These are phyloP conservation scores for Rhagoletis zephyria DNA, from an alignment of 1,140 invertebrate genomes.

Conservation along the genomic window DNA sequence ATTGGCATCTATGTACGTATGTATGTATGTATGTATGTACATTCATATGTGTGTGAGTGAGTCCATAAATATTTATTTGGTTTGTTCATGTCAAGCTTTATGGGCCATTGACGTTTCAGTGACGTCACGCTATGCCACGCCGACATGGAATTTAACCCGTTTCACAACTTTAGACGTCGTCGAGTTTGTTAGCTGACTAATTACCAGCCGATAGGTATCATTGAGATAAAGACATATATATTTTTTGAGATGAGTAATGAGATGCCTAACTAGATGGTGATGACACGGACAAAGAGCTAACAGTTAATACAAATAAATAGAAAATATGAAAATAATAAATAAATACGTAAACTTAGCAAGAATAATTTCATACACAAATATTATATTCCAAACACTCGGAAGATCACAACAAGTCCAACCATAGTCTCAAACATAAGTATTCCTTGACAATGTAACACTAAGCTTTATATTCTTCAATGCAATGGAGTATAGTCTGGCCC, in stretches of 20 bases:
- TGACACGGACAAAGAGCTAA: neutral
- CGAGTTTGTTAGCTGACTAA: neutral
- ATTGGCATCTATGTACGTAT: neutral
- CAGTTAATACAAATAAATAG: too few species aligned
- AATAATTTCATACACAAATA: too few species aligned
- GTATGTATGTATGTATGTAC: neutral
- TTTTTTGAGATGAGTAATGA: neutral
- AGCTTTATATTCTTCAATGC: too few species aligned
- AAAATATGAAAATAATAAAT: too few species aligned
- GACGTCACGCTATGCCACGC: constrained; percentile 12
- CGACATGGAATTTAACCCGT: neutral
- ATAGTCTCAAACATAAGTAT: too few species aligned
- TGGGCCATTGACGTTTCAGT: constrained; percentile 16
- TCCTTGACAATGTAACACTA: too few species aligned
- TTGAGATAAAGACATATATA: neutral
- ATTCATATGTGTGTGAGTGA: neutral
- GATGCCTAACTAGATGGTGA: neutral
- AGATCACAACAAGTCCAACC: too few species aligned
- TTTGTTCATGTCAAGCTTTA: neutral
- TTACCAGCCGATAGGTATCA: neutral
- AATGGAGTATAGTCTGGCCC: too few species aligned
- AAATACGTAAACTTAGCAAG: too few species aligned
- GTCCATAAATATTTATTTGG: too few species aligned
- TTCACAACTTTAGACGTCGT: neutral
- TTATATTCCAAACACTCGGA: too few species aligned